Conservation (phyloP, 2,888 invertebrate genomes). For the Agriopis leucophaearia region DNA sequence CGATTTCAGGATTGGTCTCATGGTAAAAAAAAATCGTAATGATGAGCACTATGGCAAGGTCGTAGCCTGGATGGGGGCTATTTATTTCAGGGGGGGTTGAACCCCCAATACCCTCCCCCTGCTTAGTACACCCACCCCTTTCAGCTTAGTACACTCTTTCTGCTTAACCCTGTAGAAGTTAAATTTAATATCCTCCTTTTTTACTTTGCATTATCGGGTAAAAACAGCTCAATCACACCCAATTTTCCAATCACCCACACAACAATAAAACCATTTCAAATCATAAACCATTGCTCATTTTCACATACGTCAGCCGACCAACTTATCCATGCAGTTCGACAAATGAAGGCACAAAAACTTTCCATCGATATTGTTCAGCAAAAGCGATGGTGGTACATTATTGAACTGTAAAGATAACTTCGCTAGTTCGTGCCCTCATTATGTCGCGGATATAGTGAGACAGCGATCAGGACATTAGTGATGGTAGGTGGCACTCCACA, state of each 20-base stretch:
- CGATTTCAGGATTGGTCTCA: too few relatives aligned
- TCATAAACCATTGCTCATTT: conserved; percentile 54
- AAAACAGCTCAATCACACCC: conserved; percentile 32
- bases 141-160: too few relatives aligned
- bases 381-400: neutral
- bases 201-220: neutral
- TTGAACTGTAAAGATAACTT: neutral
- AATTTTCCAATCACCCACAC: conserved; percentile 21
- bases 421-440: conserved; percentile 47
- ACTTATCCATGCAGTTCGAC: conserved; percentile 11
- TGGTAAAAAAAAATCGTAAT: too few relatives aligned
- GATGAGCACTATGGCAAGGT: too few relatives aligned
- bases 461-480: conserved; percentile 52
- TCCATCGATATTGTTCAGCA: neutral
- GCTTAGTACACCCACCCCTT: too few relatives aligned
- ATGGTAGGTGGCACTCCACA: conserved; percentile 53
- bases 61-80: too few relatives aligned
- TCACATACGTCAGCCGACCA: conserved; percentile 1
- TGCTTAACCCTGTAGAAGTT: too few relatives aligned
- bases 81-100: too few relatives aligned
- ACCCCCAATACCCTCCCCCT: too few relatives aligned
- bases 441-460: conserved; percentile 30
- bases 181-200: too few relatives aligned
- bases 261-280: conserved; percentile 34
- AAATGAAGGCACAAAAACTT: neutral